Conservation (phyloP, 2,888 invertebrate genomes). For the Alviniconcha strummeri region DNA sequence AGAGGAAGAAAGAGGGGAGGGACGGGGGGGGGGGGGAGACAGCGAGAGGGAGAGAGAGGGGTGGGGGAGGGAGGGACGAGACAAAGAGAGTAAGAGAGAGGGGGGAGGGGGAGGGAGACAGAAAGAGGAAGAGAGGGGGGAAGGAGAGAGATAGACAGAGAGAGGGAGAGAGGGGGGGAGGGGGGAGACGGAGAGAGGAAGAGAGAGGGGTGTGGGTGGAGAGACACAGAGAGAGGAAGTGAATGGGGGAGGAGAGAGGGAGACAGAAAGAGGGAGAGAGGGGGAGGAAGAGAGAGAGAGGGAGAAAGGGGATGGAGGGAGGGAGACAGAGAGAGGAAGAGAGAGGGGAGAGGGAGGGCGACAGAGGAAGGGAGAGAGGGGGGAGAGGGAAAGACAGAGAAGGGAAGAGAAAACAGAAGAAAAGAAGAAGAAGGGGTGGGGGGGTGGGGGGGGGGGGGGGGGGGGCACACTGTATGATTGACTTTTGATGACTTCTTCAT, state of each 20-base stretch:
- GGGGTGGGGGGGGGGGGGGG: too few relatives aligned
- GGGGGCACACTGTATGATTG: too few relatives aligned
- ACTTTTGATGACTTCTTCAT: too few relatives aligned
- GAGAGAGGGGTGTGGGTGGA: background rate
- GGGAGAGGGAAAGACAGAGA: background rate
- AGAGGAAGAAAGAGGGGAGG: too few relatives aligned
- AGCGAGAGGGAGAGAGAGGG: background rate
- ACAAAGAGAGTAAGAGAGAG: background rate
- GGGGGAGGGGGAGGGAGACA: background rate
- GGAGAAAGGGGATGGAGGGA: background rate
- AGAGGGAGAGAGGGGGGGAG: background rate
- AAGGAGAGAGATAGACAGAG: background rate
- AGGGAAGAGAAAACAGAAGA: background rate
- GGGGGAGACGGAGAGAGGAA: background rate
- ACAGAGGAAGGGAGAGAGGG: background rate
- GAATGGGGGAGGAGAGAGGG: background rate
- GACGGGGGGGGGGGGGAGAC: background rate
- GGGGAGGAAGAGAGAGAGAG: background rate
- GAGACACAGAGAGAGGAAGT: background rate
- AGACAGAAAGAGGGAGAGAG: background rate
- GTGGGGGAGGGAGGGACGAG: background rate
- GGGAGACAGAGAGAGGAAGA: background rate
- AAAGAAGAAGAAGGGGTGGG: background rate
- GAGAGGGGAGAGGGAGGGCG: background rate
- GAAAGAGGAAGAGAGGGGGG: background rate